A percentile compares a stretch with the other conserved stretches of the same genome.
These are phyloP conservation scores for Lepidurus packardi DNA, from an alignment of 1,140 invertebrate species.

Conservation along the genomic window DNA sequence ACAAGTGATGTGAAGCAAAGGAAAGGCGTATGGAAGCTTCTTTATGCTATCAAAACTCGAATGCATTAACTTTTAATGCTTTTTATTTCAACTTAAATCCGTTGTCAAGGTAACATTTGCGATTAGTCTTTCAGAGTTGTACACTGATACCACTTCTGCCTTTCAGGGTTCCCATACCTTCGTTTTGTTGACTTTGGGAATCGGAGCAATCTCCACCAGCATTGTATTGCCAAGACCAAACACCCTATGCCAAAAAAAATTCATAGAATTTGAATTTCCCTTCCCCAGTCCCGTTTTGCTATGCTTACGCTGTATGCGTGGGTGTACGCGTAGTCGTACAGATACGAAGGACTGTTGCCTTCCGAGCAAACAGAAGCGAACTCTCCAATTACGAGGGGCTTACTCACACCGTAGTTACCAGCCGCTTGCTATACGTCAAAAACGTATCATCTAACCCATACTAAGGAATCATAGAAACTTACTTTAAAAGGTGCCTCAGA, in stretches of 20 bases:
- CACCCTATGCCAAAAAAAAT: slow-evolving; percentile 37
- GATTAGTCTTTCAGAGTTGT: not conserved
- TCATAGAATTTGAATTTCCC: not conserved
- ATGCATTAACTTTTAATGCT: not conserved
- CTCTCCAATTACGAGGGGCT: slow-evolving; percentile 47
- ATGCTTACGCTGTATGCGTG: slow-evolving; percentile 41
- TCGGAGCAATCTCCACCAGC: slow-evolving; percentile 42
- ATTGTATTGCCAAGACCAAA: slow-evolving; percentile 43
- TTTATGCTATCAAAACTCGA: too few relatives aligned
- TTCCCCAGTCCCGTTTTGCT: not conserved
- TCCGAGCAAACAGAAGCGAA: slow-evolving; percentile 41
- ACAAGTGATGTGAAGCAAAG: too few relatives aligned
- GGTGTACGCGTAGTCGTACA: slow-evolving; percentile 43
- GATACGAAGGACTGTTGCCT: slow-evolving; percentile 39
- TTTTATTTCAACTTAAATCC: not conserved
- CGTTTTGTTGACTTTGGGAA: slow-evolving; percentile 37
- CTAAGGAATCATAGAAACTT: not conserved
- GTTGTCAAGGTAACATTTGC: not conserved
- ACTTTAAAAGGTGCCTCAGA: slow-evolving; percentile 30
- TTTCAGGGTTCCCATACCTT: slow-evolving; percentile 38
- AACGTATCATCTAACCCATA: not conserved
- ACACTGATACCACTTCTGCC: slow-evolving; percentile 23
- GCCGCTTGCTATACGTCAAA: slow-evolving; percentile 17
- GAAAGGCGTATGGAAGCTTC: too few relatives aligned
- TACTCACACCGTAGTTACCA: slow-evolving; percentile 41